Base-by-base conservation (phyloP, 2,888 invertebrate genomes). In the Cyclophora punctaria region DNA sequence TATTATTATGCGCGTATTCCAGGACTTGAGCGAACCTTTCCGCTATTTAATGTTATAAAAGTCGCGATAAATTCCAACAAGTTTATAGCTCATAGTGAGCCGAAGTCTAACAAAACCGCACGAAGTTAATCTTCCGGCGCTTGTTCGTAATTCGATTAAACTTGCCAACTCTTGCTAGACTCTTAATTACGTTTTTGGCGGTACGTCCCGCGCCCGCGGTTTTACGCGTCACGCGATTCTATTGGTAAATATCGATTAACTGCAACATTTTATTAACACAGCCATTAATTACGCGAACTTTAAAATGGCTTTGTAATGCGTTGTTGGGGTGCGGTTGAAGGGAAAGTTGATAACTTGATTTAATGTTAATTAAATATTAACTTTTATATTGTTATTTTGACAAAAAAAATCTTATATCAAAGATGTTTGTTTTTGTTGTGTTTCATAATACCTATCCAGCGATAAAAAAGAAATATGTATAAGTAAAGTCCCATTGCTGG, bases 81-180 rank as follows among this genome's bases (percentile, higher is more conserved):
- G 40, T 35, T 5, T 7, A 35, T 40, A 37, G 7, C 46, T 37
- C 7, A 7, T 5, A 7, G 33, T 7, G 35, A 37, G 33, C 5
- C 5, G 4, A 4, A 20, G 20, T 43, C 7, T 34, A 35, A 35
- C 20, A 50, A 55, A 64, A 62, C 74, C 73, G 60, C 71, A 66
- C 66, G 64, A 60, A 68, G 66, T 66, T 71, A 71, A 71, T 69
- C 69, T 67, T 63, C 64, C 37, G 37, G 37, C 62, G 55, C 59
- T 63, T 64, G 69, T 66, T 67, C 64, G 75, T 78, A 74, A 80
- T 80, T 78, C 72, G 73, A 78, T 79, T 78, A 75, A 80, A 78
- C 65, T 78, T 69, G 63, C 61, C 60, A 75, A 78, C 76, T 74
- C 62, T 63, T 59, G 65, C 64, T 61, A 55, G 58, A 63, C 65